Base-by-base conservation (phyloP, 2,888 invertebrate genomes). In the Lacanobia oleracea region DNA sequence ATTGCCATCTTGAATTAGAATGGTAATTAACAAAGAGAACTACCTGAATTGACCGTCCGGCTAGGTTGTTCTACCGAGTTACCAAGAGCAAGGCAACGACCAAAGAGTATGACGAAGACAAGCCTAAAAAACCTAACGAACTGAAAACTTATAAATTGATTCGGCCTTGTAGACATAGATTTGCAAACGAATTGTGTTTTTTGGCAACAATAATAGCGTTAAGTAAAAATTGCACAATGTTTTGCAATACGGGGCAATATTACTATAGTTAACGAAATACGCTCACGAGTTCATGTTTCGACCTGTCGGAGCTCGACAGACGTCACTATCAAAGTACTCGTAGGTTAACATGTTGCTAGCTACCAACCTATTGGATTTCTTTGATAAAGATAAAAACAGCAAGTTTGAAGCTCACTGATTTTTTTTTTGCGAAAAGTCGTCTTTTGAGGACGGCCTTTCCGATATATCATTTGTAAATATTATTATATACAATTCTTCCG, bases 21-120 rank as follows among this genome's bases (percentile, higher is more conserved):
- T 54, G 74, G 67, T 71, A 81, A 71, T 76, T 74, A 71, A 70
- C 78, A 67, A 65, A 76, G 70, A 63, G 63, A 56, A 71, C 71
- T 72, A 74, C 70, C 53, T 56, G 70, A 72, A 80, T 75, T 75
- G 57, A 72, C 72, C 68, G 33, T 60, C 27, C 76, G 51, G 66
- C 51, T 72, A 66, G 81, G 78, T 27, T 27, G 43, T 84, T 81
- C 67, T 84, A 77, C 80, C 83, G 79, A 84, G 84, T 81, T 79
- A 12, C 78, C 77, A 76, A 75, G 53, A 76, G 53, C 65, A 67
- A 63, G 57, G 59, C 48, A 61, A n/a, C 5, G 4, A 33, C 67
- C 56, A 37, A 21, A 14, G 60, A 56, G 77, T 67, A 79, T 73
- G 50, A 51, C 5, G 50, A 8, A 64, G 74, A 56, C 77, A 45